Percentiles rank a stretch among this genome's conserved stretches.
Evolutionary conservation across 53 echinoderm and acorn worm genomes (phyloP).

Genomic region (Echinometra lucunter): DNA sequence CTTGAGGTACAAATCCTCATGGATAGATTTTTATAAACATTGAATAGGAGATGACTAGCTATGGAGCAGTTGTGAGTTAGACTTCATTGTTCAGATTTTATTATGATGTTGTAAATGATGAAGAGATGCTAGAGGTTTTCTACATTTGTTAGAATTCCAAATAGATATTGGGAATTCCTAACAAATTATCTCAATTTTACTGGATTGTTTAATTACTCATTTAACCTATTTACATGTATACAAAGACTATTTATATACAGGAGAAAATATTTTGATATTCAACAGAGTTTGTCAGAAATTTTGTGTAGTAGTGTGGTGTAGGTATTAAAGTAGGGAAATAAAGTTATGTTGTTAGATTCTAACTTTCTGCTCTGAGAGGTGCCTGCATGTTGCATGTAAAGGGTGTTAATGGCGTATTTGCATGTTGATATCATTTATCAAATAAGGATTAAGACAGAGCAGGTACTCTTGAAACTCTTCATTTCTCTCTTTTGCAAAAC

Average conservation of each 20-base stretch:
- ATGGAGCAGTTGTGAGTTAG: neutral
- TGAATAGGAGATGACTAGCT: neutral
- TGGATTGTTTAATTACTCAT: slow-evolving; percentile 8
- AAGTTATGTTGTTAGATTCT: neutral
- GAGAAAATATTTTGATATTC: slow-evolving; percentile 55
- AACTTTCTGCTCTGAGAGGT: neutral
- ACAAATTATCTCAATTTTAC: neutral
- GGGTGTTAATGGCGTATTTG: neutral
- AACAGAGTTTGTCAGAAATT: slow-evolving; percentile 36
- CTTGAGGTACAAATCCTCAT: neutral
- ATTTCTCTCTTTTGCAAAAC: neutral
- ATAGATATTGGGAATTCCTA: neutral
- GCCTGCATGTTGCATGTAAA: neutral
- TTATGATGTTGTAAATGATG: neutral
- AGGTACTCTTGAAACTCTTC: neutral
- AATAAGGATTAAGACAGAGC: neutral
- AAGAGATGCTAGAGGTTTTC: neutral
- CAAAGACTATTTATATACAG: slow-evolving; percentile 61
- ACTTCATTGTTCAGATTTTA: neutral
- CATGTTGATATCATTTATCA: neutral
- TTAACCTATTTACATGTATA: slow-evolving; percentile 56
- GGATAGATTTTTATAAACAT: neutral
- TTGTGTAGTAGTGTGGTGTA: slow-evolving; percentile 27
- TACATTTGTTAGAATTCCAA: neutral
- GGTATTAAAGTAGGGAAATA: neutral